A percentile compares a stretch with the other conserved stretches of the same genome.
Evolutionary conservation across 2,113 vertebrate genomes (phyloP).

Genomic region (Archilochus colubris): DNA sequence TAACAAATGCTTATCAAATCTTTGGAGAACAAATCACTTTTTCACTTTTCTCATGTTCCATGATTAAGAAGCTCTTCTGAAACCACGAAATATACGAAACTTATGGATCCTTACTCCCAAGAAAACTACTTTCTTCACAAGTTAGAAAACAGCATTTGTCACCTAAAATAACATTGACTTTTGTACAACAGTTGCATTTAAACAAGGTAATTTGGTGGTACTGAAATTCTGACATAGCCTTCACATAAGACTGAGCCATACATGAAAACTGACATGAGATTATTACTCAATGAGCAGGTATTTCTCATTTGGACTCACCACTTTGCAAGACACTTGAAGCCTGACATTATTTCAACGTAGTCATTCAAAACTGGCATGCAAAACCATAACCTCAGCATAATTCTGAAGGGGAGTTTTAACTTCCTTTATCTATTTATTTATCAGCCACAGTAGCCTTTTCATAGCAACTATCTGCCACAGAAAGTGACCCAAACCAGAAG

Average conservation of each 20-base stretch:
- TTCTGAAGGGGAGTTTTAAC: background rate
- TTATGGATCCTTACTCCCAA: constrained; percentile 52
- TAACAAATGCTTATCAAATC: background rate
- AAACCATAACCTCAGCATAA: background rate
- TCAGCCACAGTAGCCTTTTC: constrained; percentile 18
- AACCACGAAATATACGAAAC: background rate
- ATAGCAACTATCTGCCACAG: background rate
- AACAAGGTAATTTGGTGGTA: constrained; percentile 49
- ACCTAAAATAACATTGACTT: constrained; percentile 66
- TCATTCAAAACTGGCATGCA: constrained; percentile 7
- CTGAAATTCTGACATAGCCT: constrained; percentile 52
- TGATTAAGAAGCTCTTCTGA: background rate
- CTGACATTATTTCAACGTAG: constrained; percentile 20
- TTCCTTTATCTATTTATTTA: background rate
- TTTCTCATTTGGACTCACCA: background rate
- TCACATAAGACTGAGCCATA: constrained; percentile 30
- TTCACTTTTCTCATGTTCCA: background rate
- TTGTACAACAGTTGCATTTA: constrained; percentile 52
- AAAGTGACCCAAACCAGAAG: constrained; percentile 14
- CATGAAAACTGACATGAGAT: constrained; percentile 40
- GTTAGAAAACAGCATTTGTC: constrained; percentile 57
- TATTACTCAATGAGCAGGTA: background rate
- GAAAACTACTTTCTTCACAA: constrained; percentile 48
- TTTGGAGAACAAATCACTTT: background rate
- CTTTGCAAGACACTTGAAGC: constrained; percentile 7